Evolutionary conservation across 1,140 invertebrate genomes (phyloP), one percentile per base, ranked within the genome.

Genomic region (Bombus haemorrhoidalis): DNA sequence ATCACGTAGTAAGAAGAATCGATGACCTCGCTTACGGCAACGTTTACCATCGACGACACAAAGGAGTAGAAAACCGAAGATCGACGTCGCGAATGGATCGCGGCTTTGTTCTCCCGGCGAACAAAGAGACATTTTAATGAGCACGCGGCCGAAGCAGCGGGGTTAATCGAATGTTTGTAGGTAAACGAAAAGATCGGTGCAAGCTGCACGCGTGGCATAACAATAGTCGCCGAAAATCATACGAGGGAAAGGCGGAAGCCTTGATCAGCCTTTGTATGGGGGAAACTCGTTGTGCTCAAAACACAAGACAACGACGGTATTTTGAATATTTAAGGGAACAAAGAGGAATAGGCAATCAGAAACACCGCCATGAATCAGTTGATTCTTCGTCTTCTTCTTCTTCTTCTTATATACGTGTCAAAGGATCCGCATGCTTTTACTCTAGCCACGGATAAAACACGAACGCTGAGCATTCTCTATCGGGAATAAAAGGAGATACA

Each of bases 121-220:
- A 91, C 90, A 91, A 91, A 89, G 89, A 83, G 69, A 86, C 74
- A 79, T 89, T 92, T 91, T 89, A 92, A 92, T 87, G 90, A 90
- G 81, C 81, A 68, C 75, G 71, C 64, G 22, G 82, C 57, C 66
- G 37, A 72, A 68, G 71, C 43, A 53, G 76, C 85, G 64, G 87
- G 87, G 89, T 90, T 85, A 89, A 89, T 90, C 85, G 82, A 89
- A 90, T 89, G 87, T 90, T 92, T 87, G 83, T 87, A 80, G 75
- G 83, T 83, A 86, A 85, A 83, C 77, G 64, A 83, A 81, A 80
- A 74, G 18, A 47, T 34, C 59, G 66, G 62, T 83, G 73, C 72
- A 73, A 22, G 53, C 64, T 34, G 62, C 73, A 71, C 77, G 77
- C 59, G 77, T 18, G 22, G 87, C 81, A 90, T 90, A 62, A 73